Conservation (phyloP, 2,888 invertebrate species). For the Salticus scenicus region DNA sequence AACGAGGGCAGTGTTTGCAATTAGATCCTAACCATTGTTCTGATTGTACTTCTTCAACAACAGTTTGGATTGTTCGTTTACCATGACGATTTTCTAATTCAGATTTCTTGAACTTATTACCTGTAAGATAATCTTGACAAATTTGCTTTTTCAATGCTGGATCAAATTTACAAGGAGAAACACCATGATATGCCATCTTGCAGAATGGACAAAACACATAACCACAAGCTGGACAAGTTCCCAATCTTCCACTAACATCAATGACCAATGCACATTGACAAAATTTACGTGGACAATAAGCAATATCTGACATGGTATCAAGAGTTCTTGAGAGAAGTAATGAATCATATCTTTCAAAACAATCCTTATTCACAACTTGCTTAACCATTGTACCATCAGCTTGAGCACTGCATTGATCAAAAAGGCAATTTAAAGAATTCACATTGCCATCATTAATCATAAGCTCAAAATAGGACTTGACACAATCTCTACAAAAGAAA, state of each 20-base stretch:
- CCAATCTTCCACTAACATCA: constrained; percentile 78
- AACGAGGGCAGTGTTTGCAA: constrained; percentile 80
- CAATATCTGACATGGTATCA: constrained; percentile 80
- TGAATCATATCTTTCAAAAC: constrained; percentile 80
- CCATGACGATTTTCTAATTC: constrained; percentile 79
- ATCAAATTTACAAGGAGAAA: constrained; percentile 79
- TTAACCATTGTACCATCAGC: constrained; percentile 79
- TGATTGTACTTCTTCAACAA: constrained; percentile 79
- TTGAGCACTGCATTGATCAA: constrained; percentile 79
- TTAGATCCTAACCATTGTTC: constrained; percentile 79
- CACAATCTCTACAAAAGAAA: constrained; percentile 80
- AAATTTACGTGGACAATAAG: constrained; percentile 80
- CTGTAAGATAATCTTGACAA: constrained; percentile 78
- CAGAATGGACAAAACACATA: constrained; percentile 81
- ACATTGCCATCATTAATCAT: constrained; percentile 80
- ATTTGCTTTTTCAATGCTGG: constrained; percentile 78
- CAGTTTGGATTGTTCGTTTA: constrained; percentile 77
- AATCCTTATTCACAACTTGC: constrained; percentile 77
- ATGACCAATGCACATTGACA: constrained; percentile 80
- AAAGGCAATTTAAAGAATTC: constrained; percentile 78
- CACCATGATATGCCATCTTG: constrained; percentile 80
- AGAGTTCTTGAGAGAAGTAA: constrained; percentile 79
- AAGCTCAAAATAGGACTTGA: constrained; percentile 79
- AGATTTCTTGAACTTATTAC: constrained; percentile 75
- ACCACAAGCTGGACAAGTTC: constrained; percentile 79